Percentiles rank a stretch among this genome's conserved stretches.
These are phyloP conservation scores for Scaptodrosophila lebanonensis DNA, from an alignment of 1,140 invertebrate genomes.

Conservation along the genomic window DNA sequence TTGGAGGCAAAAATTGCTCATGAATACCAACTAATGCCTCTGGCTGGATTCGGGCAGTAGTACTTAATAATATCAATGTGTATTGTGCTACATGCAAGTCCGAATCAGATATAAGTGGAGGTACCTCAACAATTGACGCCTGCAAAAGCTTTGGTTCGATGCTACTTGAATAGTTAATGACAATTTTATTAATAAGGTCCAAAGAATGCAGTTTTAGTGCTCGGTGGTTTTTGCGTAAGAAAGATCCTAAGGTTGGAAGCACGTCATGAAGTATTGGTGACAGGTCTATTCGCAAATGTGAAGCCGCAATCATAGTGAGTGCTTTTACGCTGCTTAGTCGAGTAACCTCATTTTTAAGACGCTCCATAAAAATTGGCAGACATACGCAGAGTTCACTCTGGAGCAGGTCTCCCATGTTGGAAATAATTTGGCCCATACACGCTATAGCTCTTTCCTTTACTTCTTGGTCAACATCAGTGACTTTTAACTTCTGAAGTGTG, in stretches of 20 bases:
- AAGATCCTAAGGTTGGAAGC: slow-evolving; percentile 94
- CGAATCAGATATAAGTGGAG: slow-evolving; percentile 92
- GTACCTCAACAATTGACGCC: slow-evolving; percentile 89
- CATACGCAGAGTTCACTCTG: slow-evolving; percentile 88
- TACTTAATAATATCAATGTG: slow-evolving; percentile 85
- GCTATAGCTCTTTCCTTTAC: slow-evolving; percentile 98
- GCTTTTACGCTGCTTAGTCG: slow-evolving; percentile 97
- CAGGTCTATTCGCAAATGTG: slow-evolving; percentile 91
- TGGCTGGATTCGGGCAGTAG: slow-evolving; percentile 80
- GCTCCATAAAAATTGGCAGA: slow-evolving; percentile 95
- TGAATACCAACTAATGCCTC: slow-evolving; percentile 71
- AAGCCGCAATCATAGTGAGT: slow-evolving; percentile 94
- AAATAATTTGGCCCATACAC: slow-evolving; percentile 97
- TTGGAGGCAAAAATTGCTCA: slow-evolving; percentile 87
- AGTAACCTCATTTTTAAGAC: slow-evolving; percentile 97
- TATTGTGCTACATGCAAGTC: slow-evolving; percentile 98
- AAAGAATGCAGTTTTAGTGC: slow-evolving; percentile 95
- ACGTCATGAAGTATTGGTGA: slow-evolving; percentile 91
- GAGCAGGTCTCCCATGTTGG: slow-evolving; percentile 90
- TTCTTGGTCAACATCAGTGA: slow-evolving; percentile 98
- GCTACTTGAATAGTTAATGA: slow-evolving; percentile 88
- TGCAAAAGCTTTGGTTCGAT: slow-evolving; percentile 85
- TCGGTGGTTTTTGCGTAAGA: slow-evolving; percentile 97
- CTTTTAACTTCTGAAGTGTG: slow-evolving; percentile 90
- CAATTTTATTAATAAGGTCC: slow-evolving; percentile 92